Base-by-base conservation (phyloP, 2,888 invertebrate genomes). In the Chrysodeixis includens region DNA sequence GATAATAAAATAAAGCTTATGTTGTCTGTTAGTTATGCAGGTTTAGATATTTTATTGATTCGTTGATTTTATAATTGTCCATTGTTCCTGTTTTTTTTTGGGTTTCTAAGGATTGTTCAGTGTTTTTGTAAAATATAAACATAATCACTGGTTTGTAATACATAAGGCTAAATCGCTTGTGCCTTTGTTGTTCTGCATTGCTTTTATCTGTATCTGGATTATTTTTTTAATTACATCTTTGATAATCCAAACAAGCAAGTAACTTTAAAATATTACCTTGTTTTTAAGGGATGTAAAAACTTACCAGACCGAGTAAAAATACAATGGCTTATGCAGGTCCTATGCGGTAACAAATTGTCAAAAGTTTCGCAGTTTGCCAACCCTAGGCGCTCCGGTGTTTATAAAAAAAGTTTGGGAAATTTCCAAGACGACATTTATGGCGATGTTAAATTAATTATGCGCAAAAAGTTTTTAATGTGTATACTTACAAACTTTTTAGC, bases 391-490 rank as follows among this genome's bases (percentile, higher is more conserved):
- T 62, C 44, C 44, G 30, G 49, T 65, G 55, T 62, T 62, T 65
- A 62, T 67, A 66, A 66, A 70, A 71, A 64, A 73, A 26, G 62
- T 70, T 0, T 1, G 1, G 2, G 7, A 46, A 56, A 18, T 56
- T 61, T 54, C 10, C 54, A 62, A 22, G 46, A 54, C 49, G 58
- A 62, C 62, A 63, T 64, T 66, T 51, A 44, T 59, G 30, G 22
- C 20, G 26, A 56, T 67, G 7, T 30, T 18, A 57, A 75, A 75
- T 66, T 69, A 65, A 65, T 74, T 56, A 58, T 10, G 32, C 16
- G n/a, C 9, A 6, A 0, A 1, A 59, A 66, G 54, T 67, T 76
- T 66, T 62, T 22, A 76, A 53, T 40, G 51, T 12, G 4, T 18
- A 18, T 46, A 26, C 35, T 53, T 62, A 7, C 18, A 52, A 40